These are phyloP conservation scores for Hypomecis punctinalis DNA, from an alignment of 2,888 invertebrate species.

Conservation along the genomic window DNA sequence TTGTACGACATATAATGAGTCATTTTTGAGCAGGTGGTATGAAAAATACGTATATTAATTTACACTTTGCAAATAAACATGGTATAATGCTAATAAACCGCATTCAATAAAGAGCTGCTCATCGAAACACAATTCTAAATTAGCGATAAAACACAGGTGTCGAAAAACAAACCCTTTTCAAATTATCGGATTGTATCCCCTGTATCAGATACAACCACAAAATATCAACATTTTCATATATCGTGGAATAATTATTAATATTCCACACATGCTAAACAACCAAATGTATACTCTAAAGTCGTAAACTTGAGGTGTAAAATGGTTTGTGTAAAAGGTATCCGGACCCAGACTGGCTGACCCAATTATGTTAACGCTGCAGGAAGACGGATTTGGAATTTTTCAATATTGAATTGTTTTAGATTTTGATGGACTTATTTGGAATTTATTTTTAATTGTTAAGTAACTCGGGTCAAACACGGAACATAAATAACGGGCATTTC, in stretches of 20 bases:
- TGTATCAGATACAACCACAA: constrained; percentile 18
- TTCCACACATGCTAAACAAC: constrained; percentile 1
- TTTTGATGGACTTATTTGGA: constrained; percentile 3
- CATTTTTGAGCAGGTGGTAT: too few species aligned
- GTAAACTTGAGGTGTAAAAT: constrained; percentile 1
- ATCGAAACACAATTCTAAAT: background rate
- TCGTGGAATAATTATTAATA: constrained; percentile 25
- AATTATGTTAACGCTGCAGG: constrained; percentile 37
- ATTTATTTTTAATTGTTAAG: background rate
- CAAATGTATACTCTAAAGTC: constrained; percentile 1
- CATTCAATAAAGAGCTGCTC: too few species aligned
- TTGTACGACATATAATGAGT: too few species aligned
- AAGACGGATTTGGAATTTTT: constrained; percentile 39
- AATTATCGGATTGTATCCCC: constrained; percentile 24
- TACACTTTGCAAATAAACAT: too few species aligned
- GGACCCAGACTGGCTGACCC: constrained; percentile 46
- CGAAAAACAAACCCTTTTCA: constrained; percentile 28
- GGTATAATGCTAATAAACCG: background rate
- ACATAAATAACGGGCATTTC: too few species aligned
- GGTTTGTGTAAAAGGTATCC: constrained; percentile 8
- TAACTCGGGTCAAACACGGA: too few species aligned
- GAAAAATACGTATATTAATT: too few species aligned
- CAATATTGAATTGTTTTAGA: constrained; percentile 28
- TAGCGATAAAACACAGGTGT: constrained; percentile 1
- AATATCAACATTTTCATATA: constrained; percentile 25